phyloP scores from a whole-genome alignment of 2,113 vertebrate genomes.

The Scortum barcoo region DNA sequence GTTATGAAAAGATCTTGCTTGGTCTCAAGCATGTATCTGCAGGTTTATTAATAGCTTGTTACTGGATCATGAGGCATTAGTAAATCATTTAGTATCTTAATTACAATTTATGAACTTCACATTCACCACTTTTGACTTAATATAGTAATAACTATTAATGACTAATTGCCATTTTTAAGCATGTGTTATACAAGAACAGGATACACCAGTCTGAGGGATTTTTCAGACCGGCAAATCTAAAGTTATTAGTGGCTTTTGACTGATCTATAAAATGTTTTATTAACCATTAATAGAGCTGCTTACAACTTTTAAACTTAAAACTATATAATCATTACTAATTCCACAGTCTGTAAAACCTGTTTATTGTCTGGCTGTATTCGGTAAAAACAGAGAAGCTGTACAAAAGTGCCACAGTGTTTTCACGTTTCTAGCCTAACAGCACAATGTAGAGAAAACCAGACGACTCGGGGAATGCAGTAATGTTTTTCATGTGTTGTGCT shows the following conservation, averaged over 20 bases:
- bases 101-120: background rate
- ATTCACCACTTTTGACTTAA: background rate
- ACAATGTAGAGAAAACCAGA: conserved; percentile 69
- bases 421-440: conserved; percentile 48
- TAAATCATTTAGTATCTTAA: background rate
- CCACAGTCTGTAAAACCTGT: conserved; percentile 23
- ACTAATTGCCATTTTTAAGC: background rate
- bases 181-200: background rate
- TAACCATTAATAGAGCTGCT: background rate
- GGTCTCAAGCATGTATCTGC: background rate
- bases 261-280: background rate
- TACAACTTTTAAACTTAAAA: background rate
- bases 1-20: background rate
- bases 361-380: background rate
- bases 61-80: background rate
- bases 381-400: conserved; percentile 24
- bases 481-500: conserved; percentile 84
- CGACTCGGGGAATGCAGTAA: conserved; percentile 78
- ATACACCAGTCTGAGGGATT: background rate
- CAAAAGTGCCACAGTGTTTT: conserved; percentile 56
- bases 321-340: background rate
- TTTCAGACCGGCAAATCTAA: background rate
- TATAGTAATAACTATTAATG: background rate
- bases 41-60: background rate
- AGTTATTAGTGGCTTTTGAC: background rate